phyloP scores from a whole-genome alignment of 2,113 vertebrate genomes.

The Carettochelys insculpta region DNA sequence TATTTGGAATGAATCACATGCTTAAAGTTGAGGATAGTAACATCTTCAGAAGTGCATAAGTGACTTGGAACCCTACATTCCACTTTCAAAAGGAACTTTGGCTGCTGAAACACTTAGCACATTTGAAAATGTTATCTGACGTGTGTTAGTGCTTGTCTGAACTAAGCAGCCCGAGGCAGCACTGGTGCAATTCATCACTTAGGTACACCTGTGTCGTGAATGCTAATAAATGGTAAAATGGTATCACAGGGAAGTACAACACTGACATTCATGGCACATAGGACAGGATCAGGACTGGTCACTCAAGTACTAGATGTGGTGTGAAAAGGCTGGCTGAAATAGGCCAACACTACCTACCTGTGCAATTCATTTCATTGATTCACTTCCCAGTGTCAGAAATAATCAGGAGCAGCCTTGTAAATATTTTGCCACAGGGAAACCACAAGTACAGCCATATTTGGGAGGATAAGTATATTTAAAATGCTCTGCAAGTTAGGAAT shows the following conservation, averaged over 20 bases:
- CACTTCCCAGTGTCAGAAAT: not conserved
- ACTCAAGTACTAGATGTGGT: not conserved
- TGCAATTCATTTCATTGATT: not conserved
- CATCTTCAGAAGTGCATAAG: not conserved
- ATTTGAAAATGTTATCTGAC: not conserved
- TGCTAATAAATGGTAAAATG: not conserved
- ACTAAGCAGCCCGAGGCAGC: not conserved
- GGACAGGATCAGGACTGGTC: not conserved
- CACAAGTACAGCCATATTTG: not conserved
- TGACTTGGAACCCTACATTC: not conserved
- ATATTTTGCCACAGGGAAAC: not conserved
- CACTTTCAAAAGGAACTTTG: not conserved
- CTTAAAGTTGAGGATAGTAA: not conserved
- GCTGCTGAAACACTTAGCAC: not conserved
- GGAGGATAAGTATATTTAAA: not conserved
- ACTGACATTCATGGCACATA: not conserved
- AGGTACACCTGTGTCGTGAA: not conserved
- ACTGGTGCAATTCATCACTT: not conserved
- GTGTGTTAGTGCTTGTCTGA: not conserved
- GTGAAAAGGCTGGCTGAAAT: not conserved
- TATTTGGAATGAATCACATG: not conserved
- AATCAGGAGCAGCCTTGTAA: not conserved
- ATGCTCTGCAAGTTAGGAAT: not conserved
- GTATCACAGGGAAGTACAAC: not conserved
- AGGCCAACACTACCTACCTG: not conserved